Conservation (phyloP, 35 echinoderm and acorn worm species). For the Acanthaster planci region DNA sequence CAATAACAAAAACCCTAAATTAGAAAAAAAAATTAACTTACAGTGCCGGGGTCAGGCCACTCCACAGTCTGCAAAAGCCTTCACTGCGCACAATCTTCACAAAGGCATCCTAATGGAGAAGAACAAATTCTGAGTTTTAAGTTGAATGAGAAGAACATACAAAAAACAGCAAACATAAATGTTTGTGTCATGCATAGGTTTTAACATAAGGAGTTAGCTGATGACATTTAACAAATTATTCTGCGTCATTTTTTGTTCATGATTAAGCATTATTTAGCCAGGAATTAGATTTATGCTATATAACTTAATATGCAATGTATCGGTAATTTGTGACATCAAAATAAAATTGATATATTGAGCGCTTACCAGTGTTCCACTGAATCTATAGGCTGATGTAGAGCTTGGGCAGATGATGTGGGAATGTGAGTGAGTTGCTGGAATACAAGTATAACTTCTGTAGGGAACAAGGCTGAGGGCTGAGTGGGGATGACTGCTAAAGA, state of each 20-base stretch:
- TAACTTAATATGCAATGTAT: too few relatives aligned
- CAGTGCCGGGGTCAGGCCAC: constrained; percentile 73
- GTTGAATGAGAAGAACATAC: too few relatives aligned
- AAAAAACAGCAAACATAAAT: too few relatives aligned
- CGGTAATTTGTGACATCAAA: neutral
- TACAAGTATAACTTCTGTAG: neutral
- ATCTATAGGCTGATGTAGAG: neutral
- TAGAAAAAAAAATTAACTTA: constrained; percentile 40
- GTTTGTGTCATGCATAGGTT: too few relatives aligned
- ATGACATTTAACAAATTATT: too few relatives aligned
- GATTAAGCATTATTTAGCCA: too few relatives aligned
- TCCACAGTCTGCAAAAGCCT: constrained; percentile 61
- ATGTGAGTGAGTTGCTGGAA: neutral
- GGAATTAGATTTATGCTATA: too few relatives aligned
- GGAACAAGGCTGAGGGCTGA: neutral
- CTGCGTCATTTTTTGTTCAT: too few relatives aligned
- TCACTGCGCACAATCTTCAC: constrained; percentile 55
- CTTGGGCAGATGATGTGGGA: neutral
- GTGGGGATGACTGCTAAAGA: neutral
- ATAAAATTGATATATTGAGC: neutral
- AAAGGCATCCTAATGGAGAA: constrained; percentile 59
- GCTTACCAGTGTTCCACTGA: constrained; percentile 11
- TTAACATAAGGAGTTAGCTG: too few relatives aligned
- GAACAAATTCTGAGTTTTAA: neutral
- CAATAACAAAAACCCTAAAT: neutral